Evolutionary conservation across 2,888 invertebrate species (phyloP).

Genomic region (Cantharis rustica): DNA sequence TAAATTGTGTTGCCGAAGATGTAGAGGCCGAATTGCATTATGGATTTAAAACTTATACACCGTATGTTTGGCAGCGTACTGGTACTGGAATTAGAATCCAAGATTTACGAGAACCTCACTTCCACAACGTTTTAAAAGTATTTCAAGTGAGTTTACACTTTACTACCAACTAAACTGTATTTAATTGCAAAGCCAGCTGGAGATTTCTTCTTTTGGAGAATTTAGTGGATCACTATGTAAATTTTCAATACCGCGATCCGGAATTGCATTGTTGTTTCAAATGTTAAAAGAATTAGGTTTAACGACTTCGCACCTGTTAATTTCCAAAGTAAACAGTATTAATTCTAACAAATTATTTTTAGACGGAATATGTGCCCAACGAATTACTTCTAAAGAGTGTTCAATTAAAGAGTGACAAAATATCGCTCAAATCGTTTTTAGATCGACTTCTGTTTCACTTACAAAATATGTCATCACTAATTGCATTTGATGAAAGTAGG

Average conservation of each 20-base stretch:
- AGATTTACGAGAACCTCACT: slow-evolving; percentile 43
- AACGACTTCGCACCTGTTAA: not conserved
- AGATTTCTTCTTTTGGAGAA: not conserved
- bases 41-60: slow-evolving; percentile 20
- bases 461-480: slow-evolving; percentile 43
- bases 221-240: not conserved
- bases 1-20: too few relatives aligned
- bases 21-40: not conserved
- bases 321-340: not conserved
- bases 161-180: not conserved
- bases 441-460: slow-evolving; percentile 38
- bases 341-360: slow-evolving; percentile 12
- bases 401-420: slow-evolving; percentile 38
- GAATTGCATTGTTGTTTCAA: not conserved
- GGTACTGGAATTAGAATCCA: slow-evolving; percentile 46
- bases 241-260: not conserved
- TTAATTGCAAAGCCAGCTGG: not conserved
- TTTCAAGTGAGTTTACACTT: not conserved
- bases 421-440: slow-evolving; percentile 41
- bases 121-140: not conserved
- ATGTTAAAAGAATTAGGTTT: not conserved
- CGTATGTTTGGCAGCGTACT: slow-evolving; percentile 47
- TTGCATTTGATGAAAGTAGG: slow-evolving; percentile 42
- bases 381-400: slow-evolving; percentile 44
- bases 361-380: slow-evolving; percentile 39